Base-by-base conservation (phyloP, 2,113 vertebrate genomes). In the Catagonus wagneri region DNA sequence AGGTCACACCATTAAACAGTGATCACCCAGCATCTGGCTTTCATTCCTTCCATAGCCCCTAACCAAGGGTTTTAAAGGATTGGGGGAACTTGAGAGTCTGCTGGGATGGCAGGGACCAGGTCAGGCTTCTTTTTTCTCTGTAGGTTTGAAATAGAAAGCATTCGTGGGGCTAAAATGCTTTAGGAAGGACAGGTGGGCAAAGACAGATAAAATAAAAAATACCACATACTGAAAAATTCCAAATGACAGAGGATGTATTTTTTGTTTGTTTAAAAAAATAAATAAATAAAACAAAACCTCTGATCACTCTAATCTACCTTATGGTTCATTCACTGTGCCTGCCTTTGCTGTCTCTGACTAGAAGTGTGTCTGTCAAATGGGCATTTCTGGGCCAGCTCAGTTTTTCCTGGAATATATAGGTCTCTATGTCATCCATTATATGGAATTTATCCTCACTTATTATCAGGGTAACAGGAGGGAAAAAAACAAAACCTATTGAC, bases 121-220 rank as follows among this genome's bases (percentile, higher is more conserved):
- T 50, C 52, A 79, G 13, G 2, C 1, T 83, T 89, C 14, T 74
- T 89, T 72, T 22, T 2, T 80, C 16, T 92, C 54, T 61, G 10
- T 54, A 93, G 20, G 8, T 86, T 65, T 89, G 36, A 29, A 93
- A 60, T 34, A 74, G 15, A 88, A 76, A 89, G 83, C 6, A 50
- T 29, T 44, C 83, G 14, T 56, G 14, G 19, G 6, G 2, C 3
- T 65, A 5, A 78, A 76, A 71, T 69, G 22, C 17, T 91, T 76
- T 60, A 10, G 65, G 23, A 78, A 60, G 20, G 3, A 92, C 19
- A 78, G 32, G 32, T 44, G 13, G 54, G 10, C 12, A 89, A 29
- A 20, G 15, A 95, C 50, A 90, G 36, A 83, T 52, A 72, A 90
- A 90, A 76, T 12, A 65, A 22, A 92, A 92, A 93, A 32, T 65